Evolutionary conservation across 2,797 vertebrate genomes (phyloP).

Genomic region (Pseudotriccus pelzelni): DNA sequence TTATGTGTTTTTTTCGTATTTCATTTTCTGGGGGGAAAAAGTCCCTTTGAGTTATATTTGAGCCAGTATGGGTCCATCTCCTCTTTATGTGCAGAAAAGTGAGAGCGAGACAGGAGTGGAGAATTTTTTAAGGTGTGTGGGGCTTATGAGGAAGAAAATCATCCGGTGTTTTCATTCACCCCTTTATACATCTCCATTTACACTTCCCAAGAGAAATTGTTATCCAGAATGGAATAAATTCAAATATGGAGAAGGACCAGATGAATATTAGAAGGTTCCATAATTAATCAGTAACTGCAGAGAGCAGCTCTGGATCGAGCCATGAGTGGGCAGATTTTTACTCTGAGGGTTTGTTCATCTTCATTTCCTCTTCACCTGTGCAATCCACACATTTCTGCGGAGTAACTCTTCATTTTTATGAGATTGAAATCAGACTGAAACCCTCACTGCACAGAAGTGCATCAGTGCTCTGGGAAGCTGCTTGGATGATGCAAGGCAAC

Average conservation of each 20-base stretch:
- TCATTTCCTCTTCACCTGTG: neutral
- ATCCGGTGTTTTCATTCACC: neutral
- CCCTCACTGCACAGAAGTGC: neutral
- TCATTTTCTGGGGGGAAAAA: neutral
- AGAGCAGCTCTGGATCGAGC: neutral
- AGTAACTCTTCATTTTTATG: neutral
- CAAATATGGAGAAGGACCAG: neutral
- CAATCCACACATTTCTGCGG: neutral
- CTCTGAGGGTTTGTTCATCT: neutral
- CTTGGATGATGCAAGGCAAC: neutral
- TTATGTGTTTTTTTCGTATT: neutral
- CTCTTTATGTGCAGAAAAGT: neutral
- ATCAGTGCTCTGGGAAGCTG: neutral
- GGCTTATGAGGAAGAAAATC: neutral
- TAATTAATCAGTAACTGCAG: neutral
- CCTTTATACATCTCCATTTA: neutral
- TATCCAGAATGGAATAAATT: neutral
- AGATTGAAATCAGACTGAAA: neutral
- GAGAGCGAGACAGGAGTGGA: fast-evolving
- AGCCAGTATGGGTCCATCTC: neutral
- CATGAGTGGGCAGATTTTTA: neutral
- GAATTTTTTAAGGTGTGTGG: neutral
- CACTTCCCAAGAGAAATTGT: neutral
- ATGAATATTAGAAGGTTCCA: neutral
- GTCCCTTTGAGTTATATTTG: neutral